phyloP scores from a whole-genome alignment of 2,888 invertebrate genomes.

The Stenotaenia linearis region DNA sequence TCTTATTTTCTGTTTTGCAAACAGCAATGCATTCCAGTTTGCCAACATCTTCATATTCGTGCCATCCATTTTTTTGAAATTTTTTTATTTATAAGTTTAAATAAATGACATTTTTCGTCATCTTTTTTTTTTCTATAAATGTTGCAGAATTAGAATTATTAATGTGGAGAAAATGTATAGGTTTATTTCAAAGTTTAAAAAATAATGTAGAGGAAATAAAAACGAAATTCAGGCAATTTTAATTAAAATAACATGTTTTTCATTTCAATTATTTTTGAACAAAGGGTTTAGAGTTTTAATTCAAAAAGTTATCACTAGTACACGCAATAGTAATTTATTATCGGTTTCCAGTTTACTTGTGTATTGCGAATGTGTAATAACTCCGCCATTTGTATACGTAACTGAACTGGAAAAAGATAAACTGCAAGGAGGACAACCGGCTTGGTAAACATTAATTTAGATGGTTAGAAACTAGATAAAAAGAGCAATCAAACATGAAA shows the following conservation, averaged over 20 bases:
- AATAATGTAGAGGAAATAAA: not conserved
- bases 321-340: not conserved
- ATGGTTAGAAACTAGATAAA: not conserved
- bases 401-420: not conserved
- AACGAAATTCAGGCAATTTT: not conserved
- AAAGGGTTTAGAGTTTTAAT: not conserved
- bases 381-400: too few species aligned
- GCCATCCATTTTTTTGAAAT: not conserved
- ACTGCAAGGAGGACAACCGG: not conserved
- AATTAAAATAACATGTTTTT: not conserved
- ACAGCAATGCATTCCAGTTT: slow-evolving; percentile 5
- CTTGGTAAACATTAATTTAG: not conserved
- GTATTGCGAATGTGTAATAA: too few species aligned
- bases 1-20: not conserved
- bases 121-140: not conserved
- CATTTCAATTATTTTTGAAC: not conserved
- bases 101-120: not conserved
- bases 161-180: not conserved
- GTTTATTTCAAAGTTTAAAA: not conserved
- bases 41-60: not conserved
- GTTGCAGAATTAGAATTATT: not conserved
- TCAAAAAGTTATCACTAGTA: not conserved
- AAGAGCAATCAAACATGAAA: slow-evolving; percentile 44
- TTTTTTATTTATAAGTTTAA: not conserved
- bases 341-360: not conserved